Percentiles rank a stretch among this genome's conserved stretches.
Conservation (phyloP, 1,140 invertebrate species). For the Bacillus rossius region DNA sequence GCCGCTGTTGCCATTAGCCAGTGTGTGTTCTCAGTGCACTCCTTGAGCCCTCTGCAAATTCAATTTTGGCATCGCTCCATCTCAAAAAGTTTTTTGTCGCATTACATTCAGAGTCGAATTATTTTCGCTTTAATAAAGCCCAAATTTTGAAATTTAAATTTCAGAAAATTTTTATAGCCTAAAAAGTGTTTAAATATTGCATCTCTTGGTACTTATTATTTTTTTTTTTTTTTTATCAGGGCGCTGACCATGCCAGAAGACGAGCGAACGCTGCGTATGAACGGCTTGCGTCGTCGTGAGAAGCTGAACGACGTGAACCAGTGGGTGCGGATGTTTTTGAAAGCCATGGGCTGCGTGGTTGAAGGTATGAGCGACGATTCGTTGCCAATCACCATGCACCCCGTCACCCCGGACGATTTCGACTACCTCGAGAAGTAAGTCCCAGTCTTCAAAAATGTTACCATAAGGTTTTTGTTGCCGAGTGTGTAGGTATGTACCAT, state of each 20-base stretch:
- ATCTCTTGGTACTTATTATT: no score
- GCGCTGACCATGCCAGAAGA: slow-evolving; percentile 88
- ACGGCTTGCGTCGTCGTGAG: slow-evolving; percentile 72
- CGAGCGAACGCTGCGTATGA: slow-evolving; percentile 81
- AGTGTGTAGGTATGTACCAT: neutral
- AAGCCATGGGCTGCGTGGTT: slow-evolving; percentile 70
- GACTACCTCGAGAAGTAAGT: slow-evolving; percentile 75
- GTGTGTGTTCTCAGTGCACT: no score
- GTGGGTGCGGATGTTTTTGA: slow-evolving; percentile 85
- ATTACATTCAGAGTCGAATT: no score
- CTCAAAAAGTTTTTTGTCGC: no score
- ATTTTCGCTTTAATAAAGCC: no score
- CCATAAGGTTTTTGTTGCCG: neutral
- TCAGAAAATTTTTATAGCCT: no score
- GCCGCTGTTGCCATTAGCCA: no score
- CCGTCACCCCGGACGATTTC: slow-evolving; percentile 80
- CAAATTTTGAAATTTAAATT: no score
- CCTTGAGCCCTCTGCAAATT: no score
- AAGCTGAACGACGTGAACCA: slow-evolving; percentile 78
- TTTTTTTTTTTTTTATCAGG: slow-evolving; percentile 37
- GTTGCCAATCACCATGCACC: slow-evolving; percentile 74
- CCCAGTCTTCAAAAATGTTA: neutral
- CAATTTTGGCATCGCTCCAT: no score
- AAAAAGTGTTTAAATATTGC: no score
- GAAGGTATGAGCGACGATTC: slow-evolving; percentile 72